Percentiles rank a stretch among this genome's conserved stretches.
These are phyloP conservation scores for Cistogaster globosa DNA, from an alignment of 2,888 invertebrate species.

Conservation along the genomic window DNA sequence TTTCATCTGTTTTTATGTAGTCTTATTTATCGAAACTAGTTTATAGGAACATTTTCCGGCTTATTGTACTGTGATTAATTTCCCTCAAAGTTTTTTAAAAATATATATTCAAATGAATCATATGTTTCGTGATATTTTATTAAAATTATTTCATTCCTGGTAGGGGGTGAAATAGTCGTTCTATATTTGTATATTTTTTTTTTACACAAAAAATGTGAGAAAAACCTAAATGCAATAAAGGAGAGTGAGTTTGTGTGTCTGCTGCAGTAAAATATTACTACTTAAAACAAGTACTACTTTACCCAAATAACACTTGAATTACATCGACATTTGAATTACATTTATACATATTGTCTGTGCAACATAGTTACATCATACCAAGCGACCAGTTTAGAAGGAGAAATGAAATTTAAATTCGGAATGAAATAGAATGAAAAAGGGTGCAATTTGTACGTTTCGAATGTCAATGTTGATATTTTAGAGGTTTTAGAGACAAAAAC, in stretches of 20 bases:
- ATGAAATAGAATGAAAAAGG: slow-evolving; percentile 11
- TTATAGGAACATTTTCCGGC: too few species aligned
- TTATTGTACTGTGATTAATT: too few species aligned
- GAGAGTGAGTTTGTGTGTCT: neutral
- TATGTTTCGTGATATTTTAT: neutral
- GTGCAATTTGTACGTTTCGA: neutral
- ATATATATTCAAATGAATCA: neutral
- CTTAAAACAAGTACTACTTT: slow-evolving; percentile 47
- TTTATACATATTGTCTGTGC: neutral
- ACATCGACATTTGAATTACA: slow-evolving; percentile 39
- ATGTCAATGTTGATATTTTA: neutral
- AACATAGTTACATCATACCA: too few species aligned
- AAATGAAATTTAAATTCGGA: slow-evolving; percentile 3
- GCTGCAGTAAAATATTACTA: slow-evolving; percentile 21
- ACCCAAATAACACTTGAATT: slow-evolving; percentile 57
- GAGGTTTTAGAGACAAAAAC: neutral
- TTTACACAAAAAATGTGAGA: slow-evolving; percentile 3
- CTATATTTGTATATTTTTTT: neutral
- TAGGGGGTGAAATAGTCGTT: neutral
- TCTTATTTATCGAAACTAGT: too few species aligned
- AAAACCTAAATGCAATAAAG: neutral
- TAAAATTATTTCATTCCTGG: too few species aligned
- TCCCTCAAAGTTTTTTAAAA: neutral
- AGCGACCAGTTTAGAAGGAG: neutral
- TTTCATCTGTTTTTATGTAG: too few species aligned